Conservation (phyloP, 2,797 vertebrate species). For the Lithobates sylvaticus region DNA sequence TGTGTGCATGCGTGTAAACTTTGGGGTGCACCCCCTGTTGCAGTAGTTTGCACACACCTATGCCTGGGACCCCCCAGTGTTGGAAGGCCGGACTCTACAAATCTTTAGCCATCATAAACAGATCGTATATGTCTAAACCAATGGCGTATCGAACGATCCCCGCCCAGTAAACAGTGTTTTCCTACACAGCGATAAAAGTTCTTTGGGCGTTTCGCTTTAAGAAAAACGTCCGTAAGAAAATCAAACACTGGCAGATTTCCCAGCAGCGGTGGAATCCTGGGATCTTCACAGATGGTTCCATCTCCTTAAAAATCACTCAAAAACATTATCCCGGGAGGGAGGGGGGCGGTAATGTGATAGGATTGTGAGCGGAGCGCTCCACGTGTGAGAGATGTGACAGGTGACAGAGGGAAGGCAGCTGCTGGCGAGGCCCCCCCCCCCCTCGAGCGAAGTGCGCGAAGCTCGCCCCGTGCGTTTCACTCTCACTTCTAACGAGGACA, state of each 20-base stretch:
- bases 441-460: neutral
- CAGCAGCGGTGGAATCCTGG: conserved; percentile 10
- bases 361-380: neutral
- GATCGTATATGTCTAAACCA: too few relatives aligned
- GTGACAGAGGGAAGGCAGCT: conserved; percentile 44
- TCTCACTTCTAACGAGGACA: conserved; percentile 12
- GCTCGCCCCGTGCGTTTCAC: neutral
- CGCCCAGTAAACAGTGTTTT: too few relatives aligned
- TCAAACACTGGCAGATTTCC: neutral
- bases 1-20: too few relatives aligned
- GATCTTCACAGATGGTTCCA: conserved; percentile 18
- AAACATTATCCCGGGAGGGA: neutral
- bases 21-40: too few relatives aligned
- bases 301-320: neutral
- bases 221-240: neutral
- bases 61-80: too few relatives aligned
- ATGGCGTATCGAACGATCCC: too few relatives aligned
- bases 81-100: too few relatives aligned
- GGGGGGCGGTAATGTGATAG: conserved; percentile 23
- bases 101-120: too few relatives aligned
- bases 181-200: too few relatives aligned
- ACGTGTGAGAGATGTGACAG: conserved; percentile 41
- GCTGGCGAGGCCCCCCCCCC: neutral
- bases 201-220: neutral
- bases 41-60: too few relatives aligned